Conservation (phyloP, 2,797 vertebrate species). For the Diplodus puntazzo region DNA sequence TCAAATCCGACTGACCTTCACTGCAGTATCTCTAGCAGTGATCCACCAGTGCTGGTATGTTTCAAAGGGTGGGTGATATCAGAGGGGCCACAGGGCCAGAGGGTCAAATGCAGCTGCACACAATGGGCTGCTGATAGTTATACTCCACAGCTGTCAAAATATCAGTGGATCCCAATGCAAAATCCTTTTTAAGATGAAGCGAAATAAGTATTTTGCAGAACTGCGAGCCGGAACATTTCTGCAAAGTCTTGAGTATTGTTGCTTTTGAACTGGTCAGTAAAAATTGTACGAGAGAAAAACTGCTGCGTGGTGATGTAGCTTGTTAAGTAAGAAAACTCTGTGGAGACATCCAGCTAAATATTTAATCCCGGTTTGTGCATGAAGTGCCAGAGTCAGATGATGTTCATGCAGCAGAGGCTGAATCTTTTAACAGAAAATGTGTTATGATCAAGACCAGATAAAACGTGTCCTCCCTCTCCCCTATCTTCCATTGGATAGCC, state of each 20-base stretch:
- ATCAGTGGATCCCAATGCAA: conserved; percentile 23
- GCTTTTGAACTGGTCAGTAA: conserved; percentile 54
- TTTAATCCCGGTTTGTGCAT: conserved; percentile 73
- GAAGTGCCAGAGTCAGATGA: conserved; percentile 60
- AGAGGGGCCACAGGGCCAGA: conserved; percentile 26
- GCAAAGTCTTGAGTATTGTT: conserved; percentile 35
- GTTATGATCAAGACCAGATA: conserved; percentile 58
- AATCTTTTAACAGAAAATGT: conserved; percentile 57
- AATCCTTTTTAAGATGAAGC: conserved; percentile 16
- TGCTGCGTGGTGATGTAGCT: conserved; percentile 61
- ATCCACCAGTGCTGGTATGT: conserved; percentile 3
- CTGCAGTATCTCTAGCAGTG: not conserved
- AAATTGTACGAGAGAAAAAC: conserved; percentile 46
- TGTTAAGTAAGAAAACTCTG: conserved; percentile 64
- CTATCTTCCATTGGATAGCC: conserved; percentile 26
- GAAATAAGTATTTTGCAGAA: conserved; percentile 9
- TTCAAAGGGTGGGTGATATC: conserved; percentile 42
- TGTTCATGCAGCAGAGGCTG: conserved; percentile 35
- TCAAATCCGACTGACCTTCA: conserved; percentile 25
- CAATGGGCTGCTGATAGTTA: conserved; percentile 9
- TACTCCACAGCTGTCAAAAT: conserved; percentile 28
- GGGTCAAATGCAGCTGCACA: conserved; percentile 12
- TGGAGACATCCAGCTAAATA: conserved; percentile 71
- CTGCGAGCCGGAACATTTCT: conserved; percentile 13
- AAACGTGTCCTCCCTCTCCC: conserved; percentile 41